Evolutionary conservation across 64 coral and sea anemone genomes (phyloP), one percentile per base, ranked within the genome.

Genomic region (Cladopsammia gracilis): DNA sequence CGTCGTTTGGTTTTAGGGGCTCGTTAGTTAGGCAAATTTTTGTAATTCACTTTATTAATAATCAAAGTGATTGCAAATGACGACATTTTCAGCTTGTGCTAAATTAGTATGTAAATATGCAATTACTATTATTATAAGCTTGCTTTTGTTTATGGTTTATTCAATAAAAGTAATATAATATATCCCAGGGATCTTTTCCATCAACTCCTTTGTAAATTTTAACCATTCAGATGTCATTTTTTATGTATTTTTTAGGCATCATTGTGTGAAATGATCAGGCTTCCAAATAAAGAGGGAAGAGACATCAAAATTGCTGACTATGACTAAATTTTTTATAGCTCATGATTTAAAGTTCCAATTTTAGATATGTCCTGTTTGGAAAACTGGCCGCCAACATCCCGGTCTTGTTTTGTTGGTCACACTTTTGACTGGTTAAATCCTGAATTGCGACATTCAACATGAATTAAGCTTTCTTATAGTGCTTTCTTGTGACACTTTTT

Each of bases 71-170:
- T 48, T 68, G 62, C 62, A 42, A 78, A 20, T 20, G 20, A 47
- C 11, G 9, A 53, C 19, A 66, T 84, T 79, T 84, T 84, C 80
- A 67, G 61, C 20, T 84, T 84, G 43, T 47, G 60, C 80, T 66
- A 51, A 48, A 84, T 84, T 84, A 66, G 58, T 50, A 84, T 84
- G 61, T 84, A 67, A 49, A 84, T 84, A 84, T 3, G 45, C 72
- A 64, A 65, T 82, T 64, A 82, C 59, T 47, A 64, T 16, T 82
- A 45, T 82, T 47, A 65, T 14, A 2, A 61, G 79, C 79, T 84
- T 66, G 80, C 62, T 82, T 66, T 84, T 84, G 44, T 50, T 84
- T 64, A 67, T 44, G 19, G 80, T 66, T 83, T 48, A 66, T 84
- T 60, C 60, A 48, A 84, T n/a, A 84, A 68, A 84, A 84, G 19